Conservation (phyloP, 2,888 invertebrate species). For the Anoplius nigerrimus region DNA sequence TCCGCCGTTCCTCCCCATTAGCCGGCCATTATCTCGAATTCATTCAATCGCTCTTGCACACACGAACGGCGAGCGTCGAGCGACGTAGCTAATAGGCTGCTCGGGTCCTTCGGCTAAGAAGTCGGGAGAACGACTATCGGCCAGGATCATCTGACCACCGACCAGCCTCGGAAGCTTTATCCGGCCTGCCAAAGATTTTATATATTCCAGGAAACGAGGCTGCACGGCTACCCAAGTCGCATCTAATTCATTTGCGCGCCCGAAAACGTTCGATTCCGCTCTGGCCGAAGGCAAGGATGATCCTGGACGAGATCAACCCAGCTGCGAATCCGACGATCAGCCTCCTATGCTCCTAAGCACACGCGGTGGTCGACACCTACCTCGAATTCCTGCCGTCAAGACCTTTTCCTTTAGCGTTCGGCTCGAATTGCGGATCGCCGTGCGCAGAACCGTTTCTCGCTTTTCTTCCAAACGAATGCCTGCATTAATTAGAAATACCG, state of each 20-base stretch:
- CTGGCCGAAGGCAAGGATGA: too few species aligned
- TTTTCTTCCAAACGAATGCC: constrained; percentile 26
- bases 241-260: constrained; percentile 11
- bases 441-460: constrained; percentile 24
- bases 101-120: constrained; percentile 19
- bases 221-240: background rate
- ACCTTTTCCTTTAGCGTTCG: too few species aligned
- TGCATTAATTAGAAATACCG: constrained; percentile 37
- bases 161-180: background rate
- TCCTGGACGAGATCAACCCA: too few species aligned
- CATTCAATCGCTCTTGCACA: constrained; percentile 35
- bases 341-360: background rate
- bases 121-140: constrained; percentile 40
- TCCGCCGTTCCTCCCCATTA: constrained; percentile 9
- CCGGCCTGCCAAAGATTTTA: constrained; percentile 15
- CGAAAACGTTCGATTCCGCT: too few species aligned
- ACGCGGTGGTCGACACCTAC: background rate
- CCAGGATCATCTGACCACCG: background rate
- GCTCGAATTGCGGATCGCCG: constrained; percentile 24
- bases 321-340: too few species aligned
- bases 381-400: background rate
- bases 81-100: constrained; percentile 53
- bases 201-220: constrained; percentile 15
- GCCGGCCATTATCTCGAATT: constrained; percentile 49
- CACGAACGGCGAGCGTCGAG: constrained; percentile 33